phyloP scores from a whole-genome alignment of 2,797 vertebrate genomes.

The Zenarchopterus dispar region DNA sequence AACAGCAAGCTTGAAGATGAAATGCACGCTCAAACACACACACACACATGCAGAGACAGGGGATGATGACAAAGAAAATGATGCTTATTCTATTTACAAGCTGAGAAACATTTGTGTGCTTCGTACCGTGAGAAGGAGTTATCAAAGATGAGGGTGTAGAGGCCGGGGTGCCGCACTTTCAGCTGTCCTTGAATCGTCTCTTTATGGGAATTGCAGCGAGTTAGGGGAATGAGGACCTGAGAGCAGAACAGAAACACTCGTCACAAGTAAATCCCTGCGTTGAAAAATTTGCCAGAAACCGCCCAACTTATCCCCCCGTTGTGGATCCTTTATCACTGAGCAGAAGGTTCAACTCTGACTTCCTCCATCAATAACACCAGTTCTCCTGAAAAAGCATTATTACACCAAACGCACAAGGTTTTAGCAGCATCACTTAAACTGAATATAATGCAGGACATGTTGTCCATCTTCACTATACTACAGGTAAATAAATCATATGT shows the following conservation, averaged over 20 bases:
- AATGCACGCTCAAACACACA: neutral
- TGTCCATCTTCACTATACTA: too few species aligned
- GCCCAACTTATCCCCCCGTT: neutral
- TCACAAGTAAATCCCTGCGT: neutral
- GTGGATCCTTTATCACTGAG: too few species aligned
- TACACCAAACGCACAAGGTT: too few species aligned
- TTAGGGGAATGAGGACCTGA: slow-evolving; percentile 95
- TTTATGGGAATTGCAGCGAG: slow-evolving; percentile 92
- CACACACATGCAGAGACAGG: neutral
- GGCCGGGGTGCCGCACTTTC: slow-evolving; percentile 87
- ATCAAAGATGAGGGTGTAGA: slow-evolving; percentile 94
- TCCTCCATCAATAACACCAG: too few species aligned
- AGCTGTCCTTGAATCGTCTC: slow-evolving; percentile 92
- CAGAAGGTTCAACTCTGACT: too few species aligned
- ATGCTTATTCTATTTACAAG: slow-evolving; percentile 2
- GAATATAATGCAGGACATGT: too few species aligned
- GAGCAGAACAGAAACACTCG: slow-evolving; percentile 42
- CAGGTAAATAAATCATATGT: too few species aligned
- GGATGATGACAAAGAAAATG: neutral
- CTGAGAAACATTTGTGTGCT: neutral
- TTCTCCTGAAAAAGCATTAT: too few species aligned
- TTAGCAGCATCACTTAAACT: too few species aligned
- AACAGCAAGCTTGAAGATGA: neutral
- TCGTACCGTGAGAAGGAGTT: slow-evolving; percentile 95
- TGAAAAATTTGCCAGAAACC: neutral